Evolutionary conservation across 2,797 vertebrate genomes (phyloP).

Genomic region (Luscinia luscinia): DNA sequence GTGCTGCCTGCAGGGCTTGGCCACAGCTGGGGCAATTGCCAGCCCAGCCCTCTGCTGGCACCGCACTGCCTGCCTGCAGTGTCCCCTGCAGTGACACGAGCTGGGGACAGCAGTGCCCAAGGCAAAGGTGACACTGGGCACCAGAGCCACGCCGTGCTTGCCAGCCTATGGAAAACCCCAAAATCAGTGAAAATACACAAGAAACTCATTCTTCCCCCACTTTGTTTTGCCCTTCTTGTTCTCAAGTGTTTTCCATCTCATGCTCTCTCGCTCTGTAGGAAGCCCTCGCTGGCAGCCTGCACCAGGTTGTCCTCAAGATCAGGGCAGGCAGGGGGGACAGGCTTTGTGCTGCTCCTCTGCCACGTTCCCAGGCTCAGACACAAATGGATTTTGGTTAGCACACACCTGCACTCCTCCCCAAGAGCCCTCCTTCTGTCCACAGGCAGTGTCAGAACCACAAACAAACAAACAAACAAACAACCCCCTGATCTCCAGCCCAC

Average conservation of each 20-base stretch:
- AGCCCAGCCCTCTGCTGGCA: accelerated
- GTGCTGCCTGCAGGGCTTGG: accelerated
- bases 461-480: not conserved
- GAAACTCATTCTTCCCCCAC: not conserved
- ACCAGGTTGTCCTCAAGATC: accelerated
- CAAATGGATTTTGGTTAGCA: not conserved
- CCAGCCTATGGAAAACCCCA: accelerated
- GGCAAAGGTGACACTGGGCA: accelerated
- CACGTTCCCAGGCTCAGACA: not conserved
- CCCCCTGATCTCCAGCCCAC: not conserved
- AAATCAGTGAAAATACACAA: not conserved
- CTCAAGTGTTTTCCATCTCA: not conserved
- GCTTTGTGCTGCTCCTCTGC: not conserved
- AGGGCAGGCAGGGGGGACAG: not conserved
- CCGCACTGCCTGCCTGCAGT: accelerated
- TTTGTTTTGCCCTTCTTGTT: not conserved
- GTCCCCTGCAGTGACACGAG: accelerated
- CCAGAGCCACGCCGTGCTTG: accelerated
- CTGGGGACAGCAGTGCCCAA: accelerated
- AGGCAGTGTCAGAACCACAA: not conserved
- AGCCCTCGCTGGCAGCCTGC: not conserved
- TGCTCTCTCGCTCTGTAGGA: accelerated
- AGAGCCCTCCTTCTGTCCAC: not conserved
- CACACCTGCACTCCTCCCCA: no score
- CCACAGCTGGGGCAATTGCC: accelerated